Evolutionary conservation across 2,797 vertebrate genomes (phyloP).

Genomic region (Tiaroga cobitis): DNA sequence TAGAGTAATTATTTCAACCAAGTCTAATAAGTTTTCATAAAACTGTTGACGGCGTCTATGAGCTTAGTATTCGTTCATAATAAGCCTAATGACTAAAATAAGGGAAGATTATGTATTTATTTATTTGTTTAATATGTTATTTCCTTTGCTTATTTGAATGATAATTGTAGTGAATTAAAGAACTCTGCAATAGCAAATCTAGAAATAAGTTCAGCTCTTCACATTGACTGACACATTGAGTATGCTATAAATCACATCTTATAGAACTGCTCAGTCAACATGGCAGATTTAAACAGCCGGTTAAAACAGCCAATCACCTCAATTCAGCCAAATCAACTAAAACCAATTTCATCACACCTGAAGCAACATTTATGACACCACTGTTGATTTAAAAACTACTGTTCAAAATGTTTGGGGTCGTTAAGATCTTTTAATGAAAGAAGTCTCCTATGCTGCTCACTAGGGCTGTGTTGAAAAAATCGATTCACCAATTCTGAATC

Average conservation of each 20-base stretch:
- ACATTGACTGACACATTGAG: neutral
- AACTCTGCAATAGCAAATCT: neutral
- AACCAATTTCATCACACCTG: neutral
- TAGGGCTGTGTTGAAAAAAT: no score
- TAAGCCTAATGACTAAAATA: neutral
- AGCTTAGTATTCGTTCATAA: slow-evolving; percentile 13
- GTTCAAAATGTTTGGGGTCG: neutral
- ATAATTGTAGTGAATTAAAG: neutral
- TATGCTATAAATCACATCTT: neutral
- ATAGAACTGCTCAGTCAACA: neutral
- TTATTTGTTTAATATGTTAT: slow-evolving; percentile 3
- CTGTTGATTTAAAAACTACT: neutral
- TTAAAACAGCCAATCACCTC: neutral
- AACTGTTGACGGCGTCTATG: neutral
- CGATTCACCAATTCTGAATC: no score
- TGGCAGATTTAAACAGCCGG: neutral
- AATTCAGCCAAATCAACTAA: neutral
- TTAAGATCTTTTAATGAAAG: neutral
- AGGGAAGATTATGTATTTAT: neutral
- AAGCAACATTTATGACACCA: neutral
- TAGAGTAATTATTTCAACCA: slow-evolving; percentile 17
- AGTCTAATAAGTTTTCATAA: slow-evolving; percentile 22
- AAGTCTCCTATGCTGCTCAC: neutral
- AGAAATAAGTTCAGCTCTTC: neutral
- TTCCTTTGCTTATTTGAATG: slow-evolving; percentile 6